Evolutionary conservation across 2,797 vertebrate species (phyloP).

Genomic region (Margarornis squamiger): DNA sequence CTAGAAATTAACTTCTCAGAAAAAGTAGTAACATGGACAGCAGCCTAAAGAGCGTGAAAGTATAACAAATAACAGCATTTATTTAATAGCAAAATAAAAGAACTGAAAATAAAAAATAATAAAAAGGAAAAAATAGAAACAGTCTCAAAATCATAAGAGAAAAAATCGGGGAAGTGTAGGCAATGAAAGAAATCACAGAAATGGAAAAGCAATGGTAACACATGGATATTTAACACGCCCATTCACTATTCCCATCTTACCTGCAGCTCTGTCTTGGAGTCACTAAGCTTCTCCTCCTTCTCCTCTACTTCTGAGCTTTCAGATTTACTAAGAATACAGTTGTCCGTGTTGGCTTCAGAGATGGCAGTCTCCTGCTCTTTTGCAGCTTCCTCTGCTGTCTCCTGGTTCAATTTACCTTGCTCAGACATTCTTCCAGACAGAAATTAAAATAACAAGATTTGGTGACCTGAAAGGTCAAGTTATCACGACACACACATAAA

Average conservation of each 20-base stretch:
- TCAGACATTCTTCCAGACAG: constrained; percentile 86
- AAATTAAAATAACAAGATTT: constrained; percentile 73
- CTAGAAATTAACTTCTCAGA: constrained; percentile 24
- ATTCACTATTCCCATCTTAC: constrained; percentile 41
- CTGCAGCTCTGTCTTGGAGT: constrained; percentile 74
- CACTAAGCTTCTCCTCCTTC: constrained; percentile 75
- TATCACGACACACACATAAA: not conserved
- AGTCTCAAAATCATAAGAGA: not conserved
- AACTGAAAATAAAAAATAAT: not conserved
- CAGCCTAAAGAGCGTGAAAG: constrained; percentile 16
- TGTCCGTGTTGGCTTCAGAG: constrained; percentile 65
- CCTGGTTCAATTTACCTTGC: constrained; percentile 74
- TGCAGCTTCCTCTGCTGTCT: constrained; percentile 72
- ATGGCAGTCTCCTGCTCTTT: constrained; percentile 64
- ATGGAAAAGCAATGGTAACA: not conserved
- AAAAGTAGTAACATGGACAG: not conserved
- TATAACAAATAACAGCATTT: not conserved
- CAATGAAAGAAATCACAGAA: not conserved
- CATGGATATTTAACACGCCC: accelerated
- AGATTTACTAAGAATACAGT: constrained; percentile 74
- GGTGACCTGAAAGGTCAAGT: constrained; percentile 71
- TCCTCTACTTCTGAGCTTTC: constrained; percentile 77
- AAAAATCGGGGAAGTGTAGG: not conserved
- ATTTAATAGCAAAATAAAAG: not conserved
- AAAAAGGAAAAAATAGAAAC: not conserved